Evolutionary conservation across 2,797 vertebrate genomes (phyloP).

Genomic region (Apogon hyalosoma): DNA sequence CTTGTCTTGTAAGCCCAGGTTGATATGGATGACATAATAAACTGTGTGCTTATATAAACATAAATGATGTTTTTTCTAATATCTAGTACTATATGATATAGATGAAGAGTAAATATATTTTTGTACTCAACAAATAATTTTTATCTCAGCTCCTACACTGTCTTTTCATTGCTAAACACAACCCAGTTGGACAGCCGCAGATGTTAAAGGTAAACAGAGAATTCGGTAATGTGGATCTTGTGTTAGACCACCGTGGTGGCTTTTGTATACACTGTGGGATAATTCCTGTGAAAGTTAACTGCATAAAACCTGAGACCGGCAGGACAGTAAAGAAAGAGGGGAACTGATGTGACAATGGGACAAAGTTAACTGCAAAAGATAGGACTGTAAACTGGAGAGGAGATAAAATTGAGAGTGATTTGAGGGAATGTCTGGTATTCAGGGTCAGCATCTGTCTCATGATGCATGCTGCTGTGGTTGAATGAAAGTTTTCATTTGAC

Average conservation of each 20-base stretch:
- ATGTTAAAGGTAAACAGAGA: constrained; percentile 40
- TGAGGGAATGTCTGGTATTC: constrained; percentile 23
- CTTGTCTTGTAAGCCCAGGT: too few relatives aligned
- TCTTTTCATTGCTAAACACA: constrained; percentile 13
- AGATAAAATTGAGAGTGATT: constrained; percentile 19
- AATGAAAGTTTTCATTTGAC: constrained; percentile 10
- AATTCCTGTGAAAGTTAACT: constrained; percentile 37
- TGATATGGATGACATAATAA: background rate
- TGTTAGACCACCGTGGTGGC: constrained; percentile 38
- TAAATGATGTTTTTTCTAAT: background rate
- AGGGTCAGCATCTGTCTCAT: constrained; percentile 9
- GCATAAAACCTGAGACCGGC: constrained; percentile 35
- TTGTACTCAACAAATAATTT: background rate
- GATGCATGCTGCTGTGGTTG: constrained; percentile 12
- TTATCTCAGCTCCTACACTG: constrained; percentile 9
- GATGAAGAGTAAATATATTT: background rate
- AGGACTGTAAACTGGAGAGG: background rate
- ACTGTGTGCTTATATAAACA: background rate
- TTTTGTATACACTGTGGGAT: constrained; percentile 31
- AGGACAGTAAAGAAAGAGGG: constrained; percentile 1
- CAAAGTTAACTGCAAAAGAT: background rate
- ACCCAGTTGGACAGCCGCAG: constrained; percentile 7
- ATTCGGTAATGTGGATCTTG: constrained; percentile 16
- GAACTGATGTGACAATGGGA: background rate
- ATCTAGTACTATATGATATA: background rate